Base-by-base conservation (phyloP, 2,888 invertebrate genomes). In the Cepaea hortensis region DNA sequence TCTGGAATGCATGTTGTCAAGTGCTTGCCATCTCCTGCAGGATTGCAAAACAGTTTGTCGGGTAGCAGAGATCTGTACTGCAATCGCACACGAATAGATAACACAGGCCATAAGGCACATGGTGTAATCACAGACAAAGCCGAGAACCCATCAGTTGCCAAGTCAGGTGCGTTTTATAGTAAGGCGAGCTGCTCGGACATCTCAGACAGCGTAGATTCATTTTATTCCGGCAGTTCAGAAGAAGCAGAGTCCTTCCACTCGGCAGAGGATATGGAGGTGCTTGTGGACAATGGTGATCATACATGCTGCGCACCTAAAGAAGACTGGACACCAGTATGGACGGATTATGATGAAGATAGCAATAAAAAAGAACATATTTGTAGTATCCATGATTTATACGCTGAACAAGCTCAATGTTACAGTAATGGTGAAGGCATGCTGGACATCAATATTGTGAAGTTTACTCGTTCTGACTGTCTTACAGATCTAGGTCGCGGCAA, bases 181-280 rank as follows among this genome's bases (percentile, higher is more conserved):
- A 68, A 55, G 20, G 3, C 20, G 35, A 80, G 72, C 9, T 72
- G 20, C 46, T 85, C 85, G 48, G 85, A 85, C 15, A 85, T 80
- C 68, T 85, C 85, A 9, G 85, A 70, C 18, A 85, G 85, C 23
- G 46, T 80, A 5, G 85, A 85, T 2, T 85, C 85, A 46, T 85
- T 85, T 61, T 80, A 85, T 72, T 85, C 85, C n/a, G 85, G 65
- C 35, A 55, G 20, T 75, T 84, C 85, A 65, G 85, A 72, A 48
- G 35, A 20, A 6, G 15, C 46, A 11, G 85, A 85, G n/a, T 85
- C 85, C 3, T 85, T 85, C 35, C 85, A 85, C 11, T 85, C 85
- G 4, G 85, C 77, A 15, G 79, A 79, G 2, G 85, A 85, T 15
- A 70, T 15, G 35, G 83, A 83, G 2, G 61, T 55, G 4, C 50